Evolutionary conservation across 2,113 vertebrate genomes (phyloP).

Genomic region (Charadrius vociferus): DNA sequence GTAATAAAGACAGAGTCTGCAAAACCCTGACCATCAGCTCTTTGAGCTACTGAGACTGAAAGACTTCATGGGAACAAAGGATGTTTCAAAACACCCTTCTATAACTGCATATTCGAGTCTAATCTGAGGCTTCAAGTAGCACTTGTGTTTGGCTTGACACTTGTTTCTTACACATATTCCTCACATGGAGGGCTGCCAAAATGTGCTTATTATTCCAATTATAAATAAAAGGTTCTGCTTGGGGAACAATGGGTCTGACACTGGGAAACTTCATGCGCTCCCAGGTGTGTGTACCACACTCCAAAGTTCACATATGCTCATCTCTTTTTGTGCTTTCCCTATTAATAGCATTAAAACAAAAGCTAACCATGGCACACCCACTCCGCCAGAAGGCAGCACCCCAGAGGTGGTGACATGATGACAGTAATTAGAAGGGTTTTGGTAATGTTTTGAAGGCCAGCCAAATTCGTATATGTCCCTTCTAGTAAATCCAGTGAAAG

Average conservation of each 20-base stretch:
- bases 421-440: conserved; percentile 5
- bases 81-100: not conserved
- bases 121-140: not conserved
- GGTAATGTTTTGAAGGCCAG: conserved; percentile 17
- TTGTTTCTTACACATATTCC: not conserved
- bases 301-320: fast-evolving
- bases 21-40: not conserved
- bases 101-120: not conserved
- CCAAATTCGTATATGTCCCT: not conserved
- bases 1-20: not conserved
- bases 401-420: not conserved
- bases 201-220: conserved; percentile 2
- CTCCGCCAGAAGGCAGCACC: not conserved
- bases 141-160: not conserved
- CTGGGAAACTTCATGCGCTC: not conserved
- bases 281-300: not conserved
- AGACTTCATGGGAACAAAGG: not conserved
- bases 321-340: not conserved
- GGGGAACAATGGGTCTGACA: not conserved
- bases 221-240: conserved; percentile 15
- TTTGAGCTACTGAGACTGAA: not conserved
- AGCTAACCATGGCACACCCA: not conserved
- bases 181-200: not conserved
- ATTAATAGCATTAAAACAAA: not conserved
- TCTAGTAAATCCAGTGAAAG: conserved; percentile 14